phyloP scores from a whole-genome alignment of 2,797 vertebrate species.

The Propithecus perrieri region DNA sequence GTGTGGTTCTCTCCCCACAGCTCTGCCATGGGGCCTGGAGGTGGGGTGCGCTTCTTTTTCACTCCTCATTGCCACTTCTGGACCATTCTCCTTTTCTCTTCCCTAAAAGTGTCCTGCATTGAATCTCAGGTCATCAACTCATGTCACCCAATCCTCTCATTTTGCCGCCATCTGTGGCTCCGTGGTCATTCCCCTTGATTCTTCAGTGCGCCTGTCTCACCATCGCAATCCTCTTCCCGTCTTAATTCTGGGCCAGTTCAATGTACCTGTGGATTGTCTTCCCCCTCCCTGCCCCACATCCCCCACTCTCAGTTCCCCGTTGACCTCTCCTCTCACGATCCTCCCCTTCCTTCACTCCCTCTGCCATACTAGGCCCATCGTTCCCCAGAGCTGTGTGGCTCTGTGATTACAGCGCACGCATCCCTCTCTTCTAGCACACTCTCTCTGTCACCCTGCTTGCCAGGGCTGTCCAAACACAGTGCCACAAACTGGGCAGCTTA shows the following conservation, averaged over 20 bases:
- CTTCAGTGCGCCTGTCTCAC: not conserved
- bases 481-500: not conserved
- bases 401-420: accelerated
- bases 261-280: accelerated
- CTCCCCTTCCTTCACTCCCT: not conserved
- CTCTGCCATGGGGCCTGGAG: not conserved
- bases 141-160: not conserved
- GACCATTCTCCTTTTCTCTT: not conserved
- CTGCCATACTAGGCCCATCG: not conserved
- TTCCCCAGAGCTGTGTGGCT: not conserved
- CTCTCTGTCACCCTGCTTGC: not conserved
- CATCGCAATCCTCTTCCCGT: not conserved
- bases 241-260: not conserved
- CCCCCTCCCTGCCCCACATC: not conserved
- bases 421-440: not conserved
- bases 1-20: not conserved
- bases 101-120: not conserved
- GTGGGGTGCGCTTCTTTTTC: not conserved
- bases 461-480: not conserved
- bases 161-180: not conserved
- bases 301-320: not conserved
- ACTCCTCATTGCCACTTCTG: not conserved
- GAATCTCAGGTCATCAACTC: not conserved
- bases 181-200: not conserved
- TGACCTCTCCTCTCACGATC: not conserved